Percentiles rank a stretch among this genome's conserved stretches.
Evolutionary conservation across 2,797 vertebrate genomes (phyloP).

Genomic region (Myotis daubentonii): DNA sequence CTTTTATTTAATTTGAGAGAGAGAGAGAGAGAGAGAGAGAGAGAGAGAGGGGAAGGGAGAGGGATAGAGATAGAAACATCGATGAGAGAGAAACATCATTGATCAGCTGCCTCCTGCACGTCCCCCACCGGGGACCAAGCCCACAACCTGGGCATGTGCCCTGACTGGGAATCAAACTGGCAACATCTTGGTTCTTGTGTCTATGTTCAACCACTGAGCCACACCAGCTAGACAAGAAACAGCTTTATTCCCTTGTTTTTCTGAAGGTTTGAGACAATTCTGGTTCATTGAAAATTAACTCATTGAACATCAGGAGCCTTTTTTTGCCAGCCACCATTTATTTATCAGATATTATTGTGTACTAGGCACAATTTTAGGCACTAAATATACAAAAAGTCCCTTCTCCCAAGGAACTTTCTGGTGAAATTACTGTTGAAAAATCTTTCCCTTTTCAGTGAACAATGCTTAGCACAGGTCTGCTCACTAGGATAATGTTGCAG

Average conservation of each 20-base stretch:
- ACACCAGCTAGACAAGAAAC: neutral
- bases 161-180: too few species aligned
- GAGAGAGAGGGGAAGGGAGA: too few species aligned
- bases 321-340: neutral
- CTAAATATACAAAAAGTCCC: neutral
- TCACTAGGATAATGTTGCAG: neutral
- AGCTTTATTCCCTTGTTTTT: neutral
- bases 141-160: too few species aligned
- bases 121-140: too few species aligned
- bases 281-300: constrained; percentile 6
- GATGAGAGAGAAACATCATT: too few species aligned
- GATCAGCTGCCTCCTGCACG: too few species aligned
- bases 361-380: neutral
- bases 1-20: too few species aligned
- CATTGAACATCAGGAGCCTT: neutral
- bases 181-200: too few species aligned
- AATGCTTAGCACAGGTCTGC: neutral
- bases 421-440: neutral
- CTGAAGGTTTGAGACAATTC: constrained; percentile 16
- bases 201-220: too few species aligned
- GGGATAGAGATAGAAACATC: too few species aligned
- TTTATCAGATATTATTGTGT: neutral
- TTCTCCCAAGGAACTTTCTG: neutral
- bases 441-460: neutral
- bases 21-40: too few species aligned